Conservation (phyloP, 2,113 vertebrate species). For the Pseudolaguvia tuberculata region DNA sequence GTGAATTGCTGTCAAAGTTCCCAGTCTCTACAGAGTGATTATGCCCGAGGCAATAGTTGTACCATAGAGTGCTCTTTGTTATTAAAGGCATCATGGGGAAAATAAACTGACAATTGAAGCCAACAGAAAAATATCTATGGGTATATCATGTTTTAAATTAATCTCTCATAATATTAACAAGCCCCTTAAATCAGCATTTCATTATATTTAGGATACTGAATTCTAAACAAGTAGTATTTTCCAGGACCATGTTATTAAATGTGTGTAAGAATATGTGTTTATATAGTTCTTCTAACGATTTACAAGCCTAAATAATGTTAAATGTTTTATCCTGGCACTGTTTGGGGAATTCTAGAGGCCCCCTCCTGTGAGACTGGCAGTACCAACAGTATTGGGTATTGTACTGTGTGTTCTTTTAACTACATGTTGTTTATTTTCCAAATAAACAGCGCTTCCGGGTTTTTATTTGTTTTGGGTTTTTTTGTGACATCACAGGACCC, state of each 20-base stretch:
- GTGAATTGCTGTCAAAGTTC: background rate
- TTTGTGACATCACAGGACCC: background rate
- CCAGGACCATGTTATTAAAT: background rate
- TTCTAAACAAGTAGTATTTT: background rate
- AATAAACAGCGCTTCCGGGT: no score
- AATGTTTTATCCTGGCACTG: background rate
- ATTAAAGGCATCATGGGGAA: background rate
- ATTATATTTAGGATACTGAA: background rate
- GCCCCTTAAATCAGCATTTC: background rate
- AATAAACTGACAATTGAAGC: background rate
- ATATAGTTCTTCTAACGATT: background rate
- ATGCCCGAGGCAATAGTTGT: background rate
- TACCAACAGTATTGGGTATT: constrained; percentile 9
- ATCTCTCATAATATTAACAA: background rate
- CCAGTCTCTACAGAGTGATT: background rate
- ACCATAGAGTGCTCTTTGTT: background rate
- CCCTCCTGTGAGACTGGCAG: constrained; percentile 1
- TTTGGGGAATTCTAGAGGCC: constrained; percentile 2
- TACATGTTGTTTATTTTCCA: background rate
- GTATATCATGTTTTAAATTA: background rate
- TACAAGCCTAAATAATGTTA: background rate
- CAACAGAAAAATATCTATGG: background rate
- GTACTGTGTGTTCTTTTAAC: constrained; percentile 4
- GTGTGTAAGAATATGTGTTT: background rate
- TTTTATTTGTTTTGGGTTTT: no score